Base-by-base conservation (phyloP, 2,797 vertebrate species). In the Sebastes iracundus region DNA sequence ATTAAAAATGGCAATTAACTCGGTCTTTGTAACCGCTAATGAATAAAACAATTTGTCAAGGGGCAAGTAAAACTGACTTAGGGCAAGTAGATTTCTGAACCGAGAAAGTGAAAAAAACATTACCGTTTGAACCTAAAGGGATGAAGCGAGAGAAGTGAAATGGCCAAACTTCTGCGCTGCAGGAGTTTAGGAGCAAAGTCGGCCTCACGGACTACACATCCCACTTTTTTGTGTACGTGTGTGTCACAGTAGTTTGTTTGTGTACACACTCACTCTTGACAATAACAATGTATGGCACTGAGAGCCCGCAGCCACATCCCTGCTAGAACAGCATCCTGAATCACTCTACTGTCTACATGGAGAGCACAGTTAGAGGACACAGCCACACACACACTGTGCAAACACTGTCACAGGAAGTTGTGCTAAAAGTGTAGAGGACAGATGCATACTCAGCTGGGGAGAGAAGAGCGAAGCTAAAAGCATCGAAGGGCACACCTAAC, bases 221-320 rank as follows among this genome's bases (percentile, higher is more conserved):
- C 67, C 60, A 81, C 72, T 86, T 75, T 30, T 16, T 86, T 49
- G 71, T 82, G 80, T 82, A 49, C 12, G 62, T 69, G 55, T 78
- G 75, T 84, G 78, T 64, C 35, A 72, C 58, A 75, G 76, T 33
- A 14, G 72, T 49, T 77, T 82, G 68, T 85, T 75, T 86, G 52
- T 62, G 66, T 61, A 61, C 69, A 84, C 72, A 75, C 33, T 63
- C 79, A 81, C 72, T 84, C 81, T 91, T 95, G 93, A 94, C 91
- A 90, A 86, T 94, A 90, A 95, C 91, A 91, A 84, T 76, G 82
- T 75, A 75, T 94, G 92, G 89, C 93, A 95, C 73, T 90, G 86
- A 94, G 91, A 94, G 93, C 94, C 94, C 88, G 87, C 81, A 94
- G 94, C 89, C 79, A 86, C 83, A 81, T 91, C 87, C 80, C 86